Base-by-base conservation (phyloP, 2,888 invertebrate genomes). In the Orchestes rusci region DNA sequence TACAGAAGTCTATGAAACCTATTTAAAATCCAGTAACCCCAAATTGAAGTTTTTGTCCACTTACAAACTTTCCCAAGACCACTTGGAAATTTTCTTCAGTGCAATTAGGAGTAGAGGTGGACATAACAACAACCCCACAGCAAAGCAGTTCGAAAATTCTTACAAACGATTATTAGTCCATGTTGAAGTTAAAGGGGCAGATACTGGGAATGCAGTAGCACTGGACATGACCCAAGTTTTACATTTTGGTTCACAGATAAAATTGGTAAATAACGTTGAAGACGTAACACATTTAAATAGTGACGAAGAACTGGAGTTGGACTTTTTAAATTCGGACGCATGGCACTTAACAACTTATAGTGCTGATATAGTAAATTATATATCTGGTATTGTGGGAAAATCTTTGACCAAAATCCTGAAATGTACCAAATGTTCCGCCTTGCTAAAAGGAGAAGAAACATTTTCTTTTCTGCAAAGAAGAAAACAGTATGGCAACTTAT, bases 71-170 rank as follows among this genome's bases (percentile, higher is more conserved):
- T 34, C 39, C 12, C 50, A 52, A 33, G 55, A 53, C 28, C 44
- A 49, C 19, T 16, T 55, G 12, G 55, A 53, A 37, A 52, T 45
- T 18, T 53, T 55, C 36, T 55, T 51, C 30, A 35, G 42, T 20
- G 51, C 46, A 5, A 39, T 55, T 17, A 32, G 52, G 3, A 34
- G 40, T n/a, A 35, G 51, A 19, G 46, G 53, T 12, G 52, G 54
- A 4, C 49, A 39, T 36, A 42, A 39, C 18, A 50, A 52, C 30
- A 55, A 55, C 16, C 55, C 53, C 5, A 53, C 48, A 28, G 38
- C 49, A 7, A 27, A 27, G 27, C 55, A 52, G 13, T 52, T 54
- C 42, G 36, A 39, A 39, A 23, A 20, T 29, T 49, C 54, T 4
- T 53, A 44, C 15, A 40, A 49, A 38, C 41, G 42, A 17, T 15